Conservation (phyloP, 2,113 vertebrate species). For the Charadrius vociferus region DNA sequence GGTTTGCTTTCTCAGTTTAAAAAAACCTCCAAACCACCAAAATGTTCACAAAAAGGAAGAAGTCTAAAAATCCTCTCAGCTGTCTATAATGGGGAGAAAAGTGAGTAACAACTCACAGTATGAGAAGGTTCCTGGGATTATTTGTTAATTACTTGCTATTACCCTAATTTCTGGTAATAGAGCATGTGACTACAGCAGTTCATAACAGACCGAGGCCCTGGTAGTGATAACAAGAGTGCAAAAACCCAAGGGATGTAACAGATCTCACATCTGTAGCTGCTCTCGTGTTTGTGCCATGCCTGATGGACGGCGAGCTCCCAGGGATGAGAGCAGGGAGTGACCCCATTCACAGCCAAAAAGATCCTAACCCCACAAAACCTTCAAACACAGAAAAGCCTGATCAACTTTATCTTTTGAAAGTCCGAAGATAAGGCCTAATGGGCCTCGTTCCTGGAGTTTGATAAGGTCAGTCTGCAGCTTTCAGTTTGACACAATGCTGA, state of each 20-base stretch:
- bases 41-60: background rate
- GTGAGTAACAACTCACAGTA: background rate
- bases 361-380: background rate
- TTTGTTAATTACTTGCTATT: background rate
- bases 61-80: background rate
- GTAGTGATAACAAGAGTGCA: rapidly evolving
- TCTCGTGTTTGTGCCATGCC: background rate
- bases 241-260: background rate
- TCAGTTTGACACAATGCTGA: background rate
- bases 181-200: background rate
- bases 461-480: background rate
- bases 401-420: background rate
- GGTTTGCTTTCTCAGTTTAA: background rate
- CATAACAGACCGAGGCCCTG: background rate
- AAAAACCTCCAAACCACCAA: background rate
- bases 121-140: background rate
- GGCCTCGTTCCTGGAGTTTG: background rate
- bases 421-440: background rate
- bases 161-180: background rate
- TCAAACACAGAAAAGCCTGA: background rate
- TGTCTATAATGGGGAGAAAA: background rate
- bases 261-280: background rate
- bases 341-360: background rate
- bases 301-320: background rate
- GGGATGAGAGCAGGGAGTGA: background rate